Evolutionary conservation across 2,797 vertebrate species (phyloP).

Genomic region (Lagodon rhomboides): DNA sequence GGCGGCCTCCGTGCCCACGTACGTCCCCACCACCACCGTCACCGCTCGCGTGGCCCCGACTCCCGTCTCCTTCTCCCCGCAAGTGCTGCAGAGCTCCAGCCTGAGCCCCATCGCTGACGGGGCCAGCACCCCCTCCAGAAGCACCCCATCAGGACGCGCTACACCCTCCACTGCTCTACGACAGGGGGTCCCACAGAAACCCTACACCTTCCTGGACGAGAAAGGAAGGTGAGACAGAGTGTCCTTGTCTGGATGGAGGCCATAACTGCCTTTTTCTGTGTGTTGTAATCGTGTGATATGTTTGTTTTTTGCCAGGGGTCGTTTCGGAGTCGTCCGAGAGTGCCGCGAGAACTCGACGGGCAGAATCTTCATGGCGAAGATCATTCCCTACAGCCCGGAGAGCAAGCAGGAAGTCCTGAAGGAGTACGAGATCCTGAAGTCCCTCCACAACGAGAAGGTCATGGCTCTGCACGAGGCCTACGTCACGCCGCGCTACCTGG

Average conservation of each 20-base stretch:
- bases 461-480: conserved; percentile 97
- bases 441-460: conserved; percentile 90
- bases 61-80: conserved; percentile 70
- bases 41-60: conserved; percentile 61
- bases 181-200: conserved; percentile 95
- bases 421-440: conserved; percentile 95
- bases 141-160: conserved; percentile 70
- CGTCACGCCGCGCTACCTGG: conserved; percentile 95
- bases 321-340: conserved; percentile 92
- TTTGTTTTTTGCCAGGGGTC: conserved; percentile 84
- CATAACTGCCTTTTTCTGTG: too few relatives aligned
- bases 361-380: conserved; percentile 94
- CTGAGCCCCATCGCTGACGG: conserved; percentile 85
- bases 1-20: conserved; percentile 67
- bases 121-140: conserved; percentile 59
- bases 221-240: conserved; percentile 90
- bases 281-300: not conserved
- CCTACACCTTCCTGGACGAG: conserved; percentile 96
- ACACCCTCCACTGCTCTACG: conserved; percentile 81
- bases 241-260: too few relatives aligned
- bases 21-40: conserved; percentile 59
- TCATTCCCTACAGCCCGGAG: conserved; percentile 91
- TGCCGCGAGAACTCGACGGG: conserved; percentile 95
- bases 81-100: conserved; percentile 82
- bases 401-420: conserved; percentile 89